These are phyloP conservation scores for Hirtodrosophila duncani DNA, from an alignment of 2,888 invertebrate genomes.

Conservation along the genomic window DNA sequence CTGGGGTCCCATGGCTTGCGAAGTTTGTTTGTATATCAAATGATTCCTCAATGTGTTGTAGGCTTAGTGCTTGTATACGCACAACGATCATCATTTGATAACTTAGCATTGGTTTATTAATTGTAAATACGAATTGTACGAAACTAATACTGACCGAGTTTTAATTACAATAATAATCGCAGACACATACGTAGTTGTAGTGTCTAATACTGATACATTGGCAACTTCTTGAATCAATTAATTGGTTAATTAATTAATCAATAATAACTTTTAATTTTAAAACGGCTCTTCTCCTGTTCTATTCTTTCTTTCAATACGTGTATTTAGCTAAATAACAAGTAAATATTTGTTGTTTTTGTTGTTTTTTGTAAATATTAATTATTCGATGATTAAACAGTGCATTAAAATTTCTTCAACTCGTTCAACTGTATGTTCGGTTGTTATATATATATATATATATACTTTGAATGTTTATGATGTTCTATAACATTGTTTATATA, in stretches of 20 bases:
- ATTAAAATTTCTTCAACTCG: conserved; percentile 68
- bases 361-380: conserved; percentile 40
- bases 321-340: conserved; percentile 64
- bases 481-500: conserved; percentile 58
- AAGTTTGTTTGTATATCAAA: no score
- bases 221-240: conserved; percentile 28
- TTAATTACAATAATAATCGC: no score
- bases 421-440: conserved; percentile 24
- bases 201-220: conserved; percentile 40
- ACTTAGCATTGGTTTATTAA: no score
- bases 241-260: conserved; percentile 35
- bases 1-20: no score
- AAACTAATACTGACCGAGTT: conserved; percentile 19
- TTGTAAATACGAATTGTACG: no score
- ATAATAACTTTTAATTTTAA: conserved; percentile 27
- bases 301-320: conserved; percentile 6
- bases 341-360: conserved; percentile 39
- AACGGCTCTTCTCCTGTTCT: conserved; percentile 8
- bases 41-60: no score
- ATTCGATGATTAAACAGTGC: conserved; percentile 77
- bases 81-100: no score
- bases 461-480: conserved; percentile 22
- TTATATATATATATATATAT: conserved; percentile 17
- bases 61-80: no score
- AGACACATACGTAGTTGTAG: no score